A percentile compares a stretch with the other conserved stretches of the same genome.
phyloP scores from a whole-genome alignment of 2,888 invertebrate species.

The Spodoptera littoralis region DNA sequence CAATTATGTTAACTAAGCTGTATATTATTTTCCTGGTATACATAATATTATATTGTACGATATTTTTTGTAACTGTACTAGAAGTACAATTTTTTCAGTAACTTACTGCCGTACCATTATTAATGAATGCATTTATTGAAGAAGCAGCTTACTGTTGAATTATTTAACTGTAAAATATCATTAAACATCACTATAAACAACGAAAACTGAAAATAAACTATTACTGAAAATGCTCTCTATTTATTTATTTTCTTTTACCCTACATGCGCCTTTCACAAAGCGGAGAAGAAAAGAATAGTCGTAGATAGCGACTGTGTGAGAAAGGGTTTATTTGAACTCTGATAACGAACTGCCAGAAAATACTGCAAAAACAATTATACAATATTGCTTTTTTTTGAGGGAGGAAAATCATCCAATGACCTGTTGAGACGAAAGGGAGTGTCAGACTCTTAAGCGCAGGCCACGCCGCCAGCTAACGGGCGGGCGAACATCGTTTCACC shows the following conservation, averaged over 20 bases:
- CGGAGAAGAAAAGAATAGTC: no score
- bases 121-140: constrained; percentile 49
- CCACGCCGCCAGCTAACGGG: no score
- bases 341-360: no score
- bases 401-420: no score
- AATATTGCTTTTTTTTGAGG: no score
- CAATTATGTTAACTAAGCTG: constrained; percentile 41
- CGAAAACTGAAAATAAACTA: constrained; percentile 74
- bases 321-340: no score
- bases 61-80: constrained; percentile 31
- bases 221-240: constrained; percentile 64
- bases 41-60: constrained; percentile 3
- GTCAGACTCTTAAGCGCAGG: no score
- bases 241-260: constrained; percentile 38
- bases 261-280: constrained; percentile 1
- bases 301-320: background rate
- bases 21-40: constrained; percentile 22
- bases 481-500: constrained; percentile 2
- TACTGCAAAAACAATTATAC: no score
- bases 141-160: constrained; percentile 51
- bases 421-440: no score
- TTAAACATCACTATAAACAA: constrained; percentile 67
- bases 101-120: constrained; percentile 38
- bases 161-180: constrained; percentile 57
- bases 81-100: constrained; percentile 31